phyloP scores from a whole-genome alignment of 2,797 vertebrate genomes.

The Propithecus perrieri region DNA sequence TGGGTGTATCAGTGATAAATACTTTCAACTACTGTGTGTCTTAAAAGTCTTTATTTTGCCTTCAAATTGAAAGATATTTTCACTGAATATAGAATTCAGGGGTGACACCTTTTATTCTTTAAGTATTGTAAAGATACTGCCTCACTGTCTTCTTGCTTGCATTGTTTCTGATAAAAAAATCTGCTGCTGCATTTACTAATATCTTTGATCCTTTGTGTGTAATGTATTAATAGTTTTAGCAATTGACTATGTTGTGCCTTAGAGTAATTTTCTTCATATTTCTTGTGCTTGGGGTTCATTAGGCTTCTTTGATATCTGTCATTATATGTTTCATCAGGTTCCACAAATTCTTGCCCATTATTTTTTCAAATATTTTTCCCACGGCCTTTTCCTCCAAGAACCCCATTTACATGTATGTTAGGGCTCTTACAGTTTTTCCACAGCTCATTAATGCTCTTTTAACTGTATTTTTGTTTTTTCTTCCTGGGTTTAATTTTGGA shows the following conservation, averaged over 20 bases:
- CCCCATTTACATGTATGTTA: not conserved
- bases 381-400: not conserved
- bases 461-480: not conserved
- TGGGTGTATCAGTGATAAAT: not conserved
- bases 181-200: not conserved
- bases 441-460: not conserved
- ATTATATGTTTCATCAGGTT: not conserved
- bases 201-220: not conserved
- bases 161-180: not conserved
- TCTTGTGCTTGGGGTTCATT: not conserved
- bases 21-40: not conserved
- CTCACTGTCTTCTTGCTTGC: not conserved
- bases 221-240: not conserved
- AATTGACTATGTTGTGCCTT: not conserved
- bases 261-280: not conserved
- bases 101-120: not conserved
- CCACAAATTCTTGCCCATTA: not conserved
- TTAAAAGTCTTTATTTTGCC: not conserved
- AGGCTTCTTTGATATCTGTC: not conserved
- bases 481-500: not conserved
- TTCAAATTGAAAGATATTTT: not conserved
- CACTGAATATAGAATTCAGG: not conserved
- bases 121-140: not conserved
- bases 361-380: conserved; percentile 16
- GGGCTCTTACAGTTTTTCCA: not conserved